Evolutionary conservation across 2,113 vertebrate genomes (phyloP), one percentile per base, ranked within the genome.

Genomic region (Equus quagga): DNA sequence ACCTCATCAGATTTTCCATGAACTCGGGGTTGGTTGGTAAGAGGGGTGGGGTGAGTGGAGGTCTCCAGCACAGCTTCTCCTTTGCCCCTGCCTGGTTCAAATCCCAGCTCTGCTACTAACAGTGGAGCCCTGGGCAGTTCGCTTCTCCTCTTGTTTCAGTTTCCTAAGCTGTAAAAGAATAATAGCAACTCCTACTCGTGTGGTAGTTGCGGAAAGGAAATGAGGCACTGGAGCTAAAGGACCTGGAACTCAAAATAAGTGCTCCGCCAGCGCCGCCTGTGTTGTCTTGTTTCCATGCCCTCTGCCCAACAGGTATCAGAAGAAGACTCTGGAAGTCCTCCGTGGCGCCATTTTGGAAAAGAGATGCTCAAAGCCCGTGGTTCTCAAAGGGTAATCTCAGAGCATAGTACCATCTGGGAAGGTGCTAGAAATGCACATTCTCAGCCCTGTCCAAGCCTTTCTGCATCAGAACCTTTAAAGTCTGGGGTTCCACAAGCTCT

Each of bases 191-290:
- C 26, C 19, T 18, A 0, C 28, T 19, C 12, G 3, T 8, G 17
- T 1, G 1, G 51, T 10, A 14, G 44, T 33, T n/a, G 2, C 58
- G 36, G 70, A 26, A 41, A 41, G 44, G 46, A 56, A 54, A 8
- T 51, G 62, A 46, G 41, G 21, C 4, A 24, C 11, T 6, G 0
- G 7, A 31, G 79, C 49, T 19, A 10, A 28, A 67, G 79, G 33
- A 26, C 58, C 46, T 28, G 13, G 65, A 19, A 62, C 10, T 23
- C 51, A 31, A 17, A 6, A 3, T 19, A n/a, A 72, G 9, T 10
- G 17, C 5, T 0, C 26, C 54, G 1, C 11, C 51, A 0, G 0
- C 1, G 1, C 13, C 23, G 18, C 24, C 44, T 15, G 0, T 31
- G 36, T 31, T 18, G 19, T 60, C 96, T 65, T 46, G 11, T 36